Percentiles rank a stretch among this genome's conserved stretches.
phyloP scores from a whole-genome alignment of 2,113 vertebrate species.

The Cheilinus undulatus region DNA sequence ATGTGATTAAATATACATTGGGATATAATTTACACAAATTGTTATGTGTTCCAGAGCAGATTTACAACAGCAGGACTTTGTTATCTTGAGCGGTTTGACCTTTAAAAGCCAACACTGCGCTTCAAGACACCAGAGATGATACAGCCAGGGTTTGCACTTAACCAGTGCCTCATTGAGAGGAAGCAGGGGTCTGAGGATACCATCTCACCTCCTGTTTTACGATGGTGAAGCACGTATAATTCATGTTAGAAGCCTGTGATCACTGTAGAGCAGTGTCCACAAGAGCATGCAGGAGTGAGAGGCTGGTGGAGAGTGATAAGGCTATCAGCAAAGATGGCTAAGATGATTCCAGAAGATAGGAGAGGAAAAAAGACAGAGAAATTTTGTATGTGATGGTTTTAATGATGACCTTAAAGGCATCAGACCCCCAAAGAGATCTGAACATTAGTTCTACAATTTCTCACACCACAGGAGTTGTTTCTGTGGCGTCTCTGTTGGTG shows the following conservation, averaged over 20 bases:
- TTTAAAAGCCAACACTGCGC: conserved; percentile 55
- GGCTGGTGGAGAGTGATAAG: conserved; percentile 75
- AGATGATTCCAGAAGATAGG: conserved; percentile 46
- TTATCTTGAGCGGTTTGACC: conserved; percentile 51
- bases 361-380: conserved; percentile 3
- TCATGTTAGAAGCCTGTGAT: conserved; percentile 43
- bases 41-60: not conserved
- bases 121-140: conserved; percentile 16
- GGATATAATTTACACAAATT: not conserved
- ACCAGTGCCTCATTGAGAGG: conserved; percentile 24
- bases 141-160: conserved; percentile 21
- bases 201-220: conserved; percentile 22
- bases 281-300: conserved; percentile 28
- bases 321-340: conserved; percentile 22
- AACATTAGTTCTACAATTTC: conserved; percentile 6
- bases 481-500: not conserved
- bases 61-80: conserved; percentile 8
- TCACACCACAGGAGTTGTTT: not conserved
- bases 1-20: conserved; percentile 16
- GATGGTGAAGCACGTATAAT: conserved; percentile 41
- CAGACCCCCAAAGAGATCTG: not conserved
- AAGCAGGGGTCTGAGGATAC: conserved; percentile 27
- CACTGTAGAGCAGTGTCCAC: conserved; percentile 17
- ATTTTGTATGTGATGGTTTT: conserved; percentile 39
- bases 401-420: conserved; percentile 40